Evolutionary conservation across 2,888 invertebrate species (phyloP).

Genomic region (Drosophila infuscata): DNA sequence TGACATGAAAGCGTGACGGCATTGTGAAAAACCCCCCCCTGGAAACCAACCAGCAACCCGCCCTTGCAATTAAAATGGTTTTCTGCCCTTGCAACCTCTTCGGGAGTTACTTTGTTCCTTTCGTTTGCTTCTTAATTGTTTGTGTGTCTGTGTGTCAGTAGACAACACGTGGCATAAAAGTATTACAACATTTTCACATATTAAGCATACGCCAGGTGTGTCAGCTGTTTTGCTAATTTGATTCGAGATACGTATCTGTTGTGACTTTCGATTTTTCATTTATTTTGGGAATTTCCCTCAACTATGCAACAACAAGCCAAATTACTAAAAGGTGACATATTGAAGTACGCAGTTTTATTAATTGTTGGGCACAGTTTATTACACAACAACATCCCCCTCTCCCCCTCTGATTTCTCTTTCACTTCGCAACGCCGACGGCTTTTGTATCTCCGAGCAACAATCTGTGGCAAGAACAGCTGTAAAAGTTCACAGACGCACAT

Average conservation of each 20-base stretch:
- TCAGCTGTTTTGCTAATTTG: conserved; percentile 44
- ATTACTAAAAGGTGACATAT: conserved; percentile 14
- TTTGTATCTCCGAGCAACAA: conserved; percentile 12
- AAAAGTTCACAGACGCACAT: conserved; percentile 54
- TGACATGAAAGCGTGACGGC: conserved; percentile 72
- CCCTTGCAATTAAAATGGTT: neutral
- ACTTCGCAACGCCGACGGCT: conserved; percentile 1
- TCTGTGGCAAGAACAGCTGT: conserved; percentile 60
- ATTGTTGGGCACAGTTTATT: conserved; percentile 21
- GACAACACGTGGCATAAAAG: conserved; percentile 34
- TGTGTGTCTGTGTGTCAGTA: conserved; percentile 5
- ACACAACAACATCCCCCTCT: neutral
- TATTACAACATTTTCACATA: conserved; percentile 15
- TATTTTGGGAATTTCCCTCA: neutral
- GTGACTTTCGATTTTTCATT: conserved; percentile 17
- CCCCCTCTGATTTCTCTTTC: neutral
- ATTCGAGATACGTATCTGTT: conserved; percentile 30
- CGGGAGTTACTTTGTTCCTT: conserved; percentile 29
- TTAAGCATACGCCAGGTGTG: conserved; percentile 69
- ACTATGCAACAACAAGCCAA: neutral
- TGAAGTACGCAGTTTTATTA: conserved; percentile 41
- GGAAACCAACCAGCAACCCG: conserved; percentile 46
- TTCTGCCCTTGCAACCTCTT: conserved; percentile 1
- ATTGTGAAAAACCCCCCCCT: conserved; percentile 31
- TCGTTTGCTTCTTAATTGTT: conserved; percentile 46